Evolutionary conservation across 1,140 invertebrate genomes (phyloP).

Genomic region (Andricus grossulariae): DNA sequence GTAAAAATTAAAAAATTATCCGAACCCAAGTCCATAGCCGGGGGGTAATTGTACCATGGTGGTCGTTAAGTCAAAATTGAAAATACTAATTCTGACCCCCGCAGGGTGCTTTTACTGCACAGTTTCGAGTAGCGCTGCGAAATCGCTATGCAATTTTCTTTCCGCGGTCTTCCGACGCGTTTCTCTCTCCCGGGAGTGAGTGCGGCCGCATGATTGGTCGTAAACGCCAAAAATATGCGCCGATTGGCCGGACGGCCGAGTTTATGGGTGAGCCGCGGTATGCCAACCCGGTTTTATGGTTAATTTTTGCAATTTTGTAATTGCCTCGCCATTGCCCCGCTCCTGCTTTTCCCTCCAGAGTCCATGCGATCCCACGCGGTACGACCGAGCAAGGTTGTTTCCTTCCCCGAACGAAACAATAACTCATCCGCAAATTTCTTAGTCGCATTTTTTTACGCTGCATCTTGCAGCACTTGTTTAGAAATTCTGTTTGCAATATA

Average conservation of each 20-base stretch:
- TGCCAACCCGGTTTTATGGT: constrained; percentile 65
- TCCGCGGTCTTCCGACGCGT: constrained; percentile 44
- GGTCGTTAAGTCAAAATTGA: constrained; percentile 53
- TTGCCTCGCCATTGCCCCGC: constrained; percentile 50
- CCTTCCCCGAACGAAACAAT: too few relatives aligned
- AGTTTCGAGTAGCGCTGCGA: constrained; percentile 44
- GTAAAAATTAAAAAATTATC: constrained; percentile 53
- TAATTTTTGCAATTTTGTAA: constrained; percentile 74
- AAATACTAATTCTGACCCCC: constrained; percentile 42
- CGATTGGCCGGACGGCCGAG: constrained; percentile 64
- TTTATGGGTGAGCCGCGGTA: constrained; percentile 61
- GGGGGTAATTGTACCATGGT: background rate
- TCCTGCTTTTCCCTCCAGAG: background rate
- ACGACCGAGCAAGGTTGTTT: too few relatives aligned
- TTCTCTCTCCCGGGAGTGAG: constrained; percentile 40
- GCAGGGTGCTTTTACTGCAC: constrained; percentile 49
- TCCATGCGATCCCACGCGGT: background rate
- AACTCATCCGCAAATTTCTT: too few relatives aligned
- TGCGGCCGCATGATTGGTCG: constrained; percentile 68
- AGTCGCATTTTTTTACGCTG: too few relatives aligned
- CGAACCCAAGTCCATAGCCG: background rate
- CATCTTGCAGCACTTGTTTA: too few relatives aligned
- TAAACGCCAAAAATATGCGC: constrained; percentile 73
- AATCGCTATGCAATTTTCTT: constrained; percentile 72
- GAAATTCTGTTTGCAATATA: too few relatives aligned